A percentile compares a stretch with the other conserved stretches of the same genome.
phyloP scores from a whole-genome alignment of 35 echinoderm and acorn worm genomes.

The Apostichopus parvimensis region DNA sequence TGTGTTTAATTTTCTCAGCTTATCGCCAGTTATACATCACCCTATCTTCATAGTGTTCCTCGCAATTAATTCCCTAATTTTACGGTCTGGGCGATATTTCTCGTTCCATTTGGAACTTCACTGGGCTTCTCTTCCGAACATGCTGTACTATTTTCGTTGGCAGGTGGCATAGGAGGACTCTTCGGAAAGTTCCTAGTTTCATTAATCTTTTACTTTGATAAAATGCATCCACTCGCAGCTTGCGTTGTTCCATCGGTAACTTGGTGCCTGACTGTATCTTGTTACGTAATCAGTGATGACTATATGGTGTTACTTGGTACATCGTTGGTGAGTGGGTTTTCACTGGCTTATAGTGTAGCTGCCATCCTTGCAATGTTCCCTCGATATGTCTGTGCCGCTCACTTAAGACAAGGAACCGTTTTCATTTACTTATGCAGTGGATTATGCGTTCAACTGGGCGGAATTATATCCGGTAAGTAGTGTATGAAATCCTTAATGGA shows the following conservation, averaged over 20 bases:
- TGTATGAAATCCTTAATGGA: no score
- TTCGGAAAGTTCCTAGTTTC: neutral
- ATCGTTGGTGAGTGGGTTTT: constrained; percentile 7
- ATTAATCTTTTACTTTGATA: neutral
- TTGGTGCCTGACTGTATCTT: neutral
- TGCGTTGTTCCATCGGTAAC: neutral
- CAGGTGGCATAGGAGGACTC: neutral
- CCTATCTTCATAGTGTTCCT: neutral
- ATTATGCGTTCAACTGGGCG: neutral
- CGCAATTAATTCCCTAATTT: neutral
- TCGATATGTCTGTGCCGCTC: neutral
- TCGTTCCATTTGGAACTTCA: neutral
- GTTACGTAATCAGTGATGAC: neutral
- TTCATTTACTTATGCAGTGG: neutral
- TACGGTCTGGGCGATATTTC: constrained; percentile 5
- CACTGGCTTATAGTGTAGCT: neutral
- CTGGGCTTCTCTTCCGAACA: neutral
- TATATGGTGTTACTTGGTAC: neutral
- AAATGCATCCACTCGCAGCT: neutral
- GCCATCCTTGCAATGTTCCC: neutral
- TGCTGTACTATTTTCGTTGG: neutral
- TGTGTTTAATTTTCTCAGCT: neutral
- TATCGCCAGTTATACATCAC: neutral
- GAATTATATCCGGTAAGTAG: neutral
- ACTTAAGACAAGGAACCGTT: neutral